Evolutionary conservation across 2,113 vertebrate genomes (phyloP).

Genomic region (Chaetura pelagica): DNA sequence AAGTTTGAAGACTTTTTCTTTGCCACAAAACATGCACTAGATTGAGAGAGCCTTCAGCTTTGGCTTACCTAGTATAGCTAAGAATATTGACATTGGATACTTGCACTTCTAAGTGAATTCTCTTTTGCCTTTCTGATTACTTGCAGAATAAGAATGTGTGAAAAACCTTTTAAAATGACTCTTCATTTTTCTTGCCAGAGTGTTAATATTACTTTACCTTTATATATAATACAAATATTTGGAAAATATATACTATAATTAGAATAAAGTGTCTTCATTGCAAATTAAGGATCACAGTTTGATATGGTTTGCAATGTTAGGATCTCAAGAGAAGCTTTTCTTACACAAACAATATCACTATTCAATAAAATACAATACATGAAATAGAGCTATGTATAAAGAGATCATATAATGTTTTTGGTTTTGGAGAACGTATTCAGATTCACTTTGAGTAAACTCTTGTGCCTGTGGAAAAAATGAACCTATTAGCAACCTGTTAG

Average conservation of each 20-base stretch:
- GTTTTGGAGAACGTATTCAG: neutral
- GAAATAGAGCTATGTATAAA: neutral
- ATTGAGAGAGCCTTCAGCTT: neutral
- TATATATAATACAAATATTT: neutral
- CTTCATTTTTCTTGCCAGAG: neutral
- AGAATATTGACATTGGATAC: neutral
- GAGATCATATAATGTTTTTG: neutral
- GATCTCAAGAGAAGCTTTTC: neutral
- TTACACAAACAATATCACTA: neutral
- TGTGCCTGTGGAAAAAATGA: neutral
- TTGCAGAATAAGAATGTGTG: neutral
- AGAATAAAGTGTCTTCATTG: neutral
- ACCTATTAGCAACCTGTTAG: neutral
- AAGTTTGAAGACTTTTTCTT: neutral
- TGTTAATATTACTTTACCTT: neutral
- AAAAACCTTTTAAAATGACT: neutral
- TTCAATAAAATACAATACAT: neutral
- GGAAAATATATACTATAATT: neutral
- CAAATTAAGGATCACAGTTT: neutral
- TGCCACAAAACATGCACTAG: neutral
- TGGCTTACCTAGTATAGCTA: neutral
- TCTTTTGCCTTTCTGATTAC: neutral
- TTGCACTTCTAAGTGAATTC: neutral
- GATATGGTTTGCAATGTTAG: neutral
- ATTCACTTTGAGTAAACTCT: neutral